A percentile compares a stretch with the other conserved stretches of the same genome.
phyloP scores from a whole-genome alignment of 2,797 vertebrate genomes.

The Falco rusticolus region DNA sequence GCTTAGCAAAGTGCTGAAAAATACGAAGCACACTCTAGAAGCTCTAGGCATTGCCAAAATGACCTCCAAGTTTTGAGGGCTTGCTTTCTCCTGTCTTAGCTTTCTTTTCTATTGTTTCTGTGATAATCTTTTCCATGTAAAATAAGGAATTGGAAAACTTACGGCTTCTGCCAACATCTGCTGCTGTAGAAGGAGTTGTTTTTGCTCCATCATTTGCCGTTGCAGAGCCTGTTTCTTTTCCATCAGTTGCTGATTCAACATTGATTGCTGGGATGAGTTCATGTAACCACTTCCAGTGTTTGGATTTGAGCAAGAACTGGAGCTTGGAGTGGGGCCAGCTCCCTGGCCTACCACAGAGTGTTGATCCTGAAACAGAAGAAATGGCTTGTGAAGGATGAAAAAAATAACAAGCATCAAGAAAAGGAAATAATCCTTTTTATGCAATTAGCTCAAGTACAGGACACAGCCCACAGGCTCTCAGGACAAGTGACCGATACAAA shows the following conservation, averaged over 20 bases:
- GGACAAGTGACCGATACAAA: conserved; percentile 11
- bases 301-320: conserved; percentile 82
- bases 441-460: conserved; percentile 47
- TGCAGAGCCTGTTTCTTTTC: conserved; percentile 85
- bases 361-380: conserved; percentile 79
- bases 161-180: conserved; percentile 85
- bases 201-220: conserved; percentile 83
- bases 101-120: conserved; percentile 36
- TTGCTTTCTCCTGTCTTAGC: neutral
- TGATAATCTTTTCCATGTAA: neutral
- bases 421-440: conserved; percentile 43
- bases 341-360: conserved; percentile 78
- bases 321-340: conserved; percentile 74
- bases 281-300: conserved; percentile 84
- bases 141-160: conserved; percentile 65
- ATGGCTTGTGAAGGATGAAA: conserved; percentile 52
- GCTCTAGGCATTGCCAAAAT: neutral
- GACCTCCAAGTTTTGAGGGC: neutral
- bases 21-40: neutral
- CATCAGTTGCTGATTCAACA: conserved; percentile 84
- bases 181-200: conserved; percentile 84
- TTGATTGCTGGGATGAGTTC: conserved; percentile 81
- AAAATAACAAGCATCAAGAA: conserved; percentile 34
- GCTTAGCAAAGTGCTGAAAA: conserved; percentile 15
- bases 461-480: neutral